phyloP scores from a whole-genome alignment of 2,113 vertebrate genomes.

The Ailurus styani region DNA sequence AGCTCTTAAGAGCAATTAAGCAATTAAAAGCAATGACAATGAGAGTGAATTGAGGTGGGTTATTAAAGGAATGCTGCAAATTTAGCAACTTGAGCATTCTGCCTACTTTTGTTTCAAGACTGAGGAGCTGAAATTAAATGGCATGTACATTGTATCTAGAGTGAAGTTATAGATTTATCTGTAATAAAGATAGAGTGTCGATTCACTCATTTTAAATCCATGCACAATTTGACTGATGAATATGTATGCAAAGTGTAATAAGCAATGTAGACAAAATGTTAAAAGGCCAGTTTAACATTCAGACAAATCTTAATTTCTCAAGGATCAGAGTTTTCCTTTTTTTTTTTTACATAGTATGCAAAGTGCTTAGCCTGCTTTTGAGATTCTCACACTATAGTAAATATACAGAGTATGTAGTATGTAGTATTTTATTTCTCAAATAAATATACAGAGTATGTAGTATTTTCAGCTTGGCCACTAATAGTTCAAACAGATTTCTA shows the following conservation, averaged over 20 bases:
- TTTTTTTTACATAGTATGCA: not conserved
- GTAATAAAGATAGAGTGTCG: not conserved
- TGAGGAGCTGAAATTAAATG: not conserved
- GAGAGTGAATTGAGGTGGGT: not conserved
- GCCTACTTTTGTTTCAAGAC: not conserved
- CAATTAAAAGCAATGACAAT: not conserved
- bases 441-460: not conserved
- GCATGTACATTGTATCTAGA: not conserved
- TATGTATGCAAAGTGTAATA: not conserved
- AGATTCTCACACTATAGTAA: not conserved
- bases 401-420: not conserved
- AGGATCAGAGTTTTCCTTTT: not conserved
- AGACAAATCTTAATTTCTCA: not conserved
- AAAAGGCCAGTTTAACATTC: not conserved
- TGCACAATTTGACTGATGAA: not conserved
- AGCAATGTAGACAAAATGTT: not conserved
- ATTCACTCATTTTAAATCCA: not conserved
- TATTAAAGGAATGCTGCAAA: not conserved
- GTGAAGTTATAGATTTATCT: not conserved
- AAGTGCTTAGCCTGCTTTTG: not conserved
- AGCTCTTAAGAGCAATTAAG: not conserved
- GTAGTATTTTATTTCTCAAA: no score
- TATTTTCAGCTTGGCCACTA: not conserved
- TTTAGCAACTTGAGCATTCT: not conserved
- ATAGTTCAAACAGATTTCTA: not conserved